Percentiles rank a stretch among this genome's conserved stretches.
phyloP scores from a whole-genome alignment of 1,140 invertebrate species.

The Trichogramma pretiosum region DNA sequence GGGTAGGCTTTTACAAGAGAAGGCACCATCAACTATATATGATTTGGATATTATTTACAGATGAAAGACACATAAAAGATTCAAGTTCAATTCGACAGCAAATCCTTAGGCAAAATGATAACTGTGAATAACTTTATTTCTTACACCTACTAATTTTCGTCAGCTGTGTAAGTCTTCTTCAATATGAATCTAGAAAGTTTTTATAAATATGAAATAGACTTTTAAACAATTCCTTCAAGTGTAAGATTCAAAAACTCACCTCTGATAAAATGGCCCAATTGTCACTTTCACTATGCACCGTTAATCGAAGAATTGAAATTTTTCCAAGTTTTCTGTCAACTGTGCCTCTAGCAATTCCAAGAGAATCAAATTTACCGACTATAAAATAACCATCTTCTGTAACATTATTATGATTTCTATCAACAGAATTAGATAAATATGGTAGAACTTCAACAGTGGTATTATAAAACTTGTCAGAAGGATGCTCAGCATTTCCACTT shows the following conservation, averaged over 20 bases:
- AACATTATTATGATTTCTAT: constrained; percentile 45
- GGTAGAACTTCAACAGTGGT: constrained; percentile 78
- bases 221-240: too few species aligned
- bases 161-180: constrained; percentile 33
- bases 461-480: constrained; percentile 82
- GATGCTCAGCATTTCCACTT: constrained; percentile 87
- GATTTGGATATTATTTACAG: constrained; percentile 14
- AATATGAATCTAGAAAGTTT: constrained; percentile 30
- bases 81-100: constrained; percentile 6
- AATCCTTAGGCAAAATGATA: constrained; percentile 6
- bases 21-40: constrained; percentile 17
- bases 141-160: constrained; percentile 15
- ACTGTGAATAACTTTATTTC: neutral
- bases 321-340: constrained; percentile 59
- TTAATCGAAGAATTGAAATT: constrained; percentile 62
- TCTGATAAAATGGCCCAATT: constrained; percentile 89
- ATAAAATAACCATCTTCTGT: constrained; percentile 64
- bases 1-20: constrained; percentile 8
- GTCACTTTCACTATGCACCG: constrained; percentile 70
- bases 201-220: constrained; percentile 6
- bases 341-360: constrained; percentile 68
- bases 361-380: constrained; percentile 68
- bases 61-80: constrained; percentile 10
- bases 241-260: constrained; percentile 51
- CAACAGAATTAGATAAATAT: constrained; percentile 34